phyloP scores from a whole-genome alignment of 2,113 vertebrate genomes.

The Saimiri boliviensis region DNA sequence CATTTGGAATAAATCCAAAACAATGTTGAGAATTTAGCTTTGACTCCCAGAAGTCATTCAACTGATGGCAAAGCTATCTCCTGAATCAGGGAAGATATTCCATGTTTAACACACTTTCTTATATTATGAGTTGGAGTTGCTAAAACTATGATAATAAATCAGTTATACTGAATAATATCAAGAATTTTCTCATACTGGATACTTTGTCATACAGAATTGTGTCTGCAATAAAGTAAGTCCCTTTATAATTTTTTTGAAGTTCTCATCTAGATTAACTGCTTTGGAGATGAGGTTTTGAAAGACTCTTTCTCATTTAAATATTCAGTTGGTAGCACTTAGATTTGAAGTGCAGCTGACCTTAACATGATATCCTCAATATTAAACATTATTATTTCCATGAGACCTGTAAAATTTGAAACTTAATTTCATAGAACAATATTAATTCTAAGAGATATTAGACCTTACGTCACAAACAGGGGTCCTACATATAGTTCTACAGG shows the following conservation, averaged over 20 bases:
- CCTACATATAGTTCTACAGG: background rate
- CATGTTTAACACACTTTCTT: background rate
- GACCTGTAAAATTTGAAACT: background rate
- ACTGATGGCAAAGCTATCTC: background rate
- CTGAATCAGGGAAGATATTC: background rate
- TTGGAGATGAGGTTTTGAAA: background rate
- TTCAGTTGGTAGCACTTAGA: background rate
- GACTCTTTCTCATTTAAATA: background rate
- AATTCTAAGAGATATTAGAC: background rate
- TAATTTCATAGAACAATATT: background rate
- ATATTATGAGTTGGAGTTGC: background rate
- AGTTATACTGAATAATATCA: background rate
- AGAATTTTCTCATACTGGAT: background rate
- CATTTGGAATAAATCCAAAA: slow-evolving; percentile 43
- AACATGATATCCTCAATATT: background rate
- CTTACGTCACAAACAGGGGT: background rate
- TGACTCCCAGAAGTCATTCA: slow-evolving; percentile 17
- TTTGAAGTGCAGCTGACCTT: background rate
- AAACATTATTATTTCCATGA: background rate
- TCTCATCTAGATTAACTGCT: slow-evolving; percentile 7
- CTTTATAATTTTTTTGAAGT: background rate
- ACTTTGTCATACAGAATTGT: background rate
- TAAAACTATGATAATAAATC: background rate
- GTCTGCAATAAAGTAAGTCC: background rate
- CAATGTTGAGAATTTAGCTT: slow-evolving; percentile 36